These are phyloP conservation scores for Ptychobarbus kaznakovi DNA, from an alignment of 2,797 vertebrate genomes.

Conservation along the genomic window DNA sequence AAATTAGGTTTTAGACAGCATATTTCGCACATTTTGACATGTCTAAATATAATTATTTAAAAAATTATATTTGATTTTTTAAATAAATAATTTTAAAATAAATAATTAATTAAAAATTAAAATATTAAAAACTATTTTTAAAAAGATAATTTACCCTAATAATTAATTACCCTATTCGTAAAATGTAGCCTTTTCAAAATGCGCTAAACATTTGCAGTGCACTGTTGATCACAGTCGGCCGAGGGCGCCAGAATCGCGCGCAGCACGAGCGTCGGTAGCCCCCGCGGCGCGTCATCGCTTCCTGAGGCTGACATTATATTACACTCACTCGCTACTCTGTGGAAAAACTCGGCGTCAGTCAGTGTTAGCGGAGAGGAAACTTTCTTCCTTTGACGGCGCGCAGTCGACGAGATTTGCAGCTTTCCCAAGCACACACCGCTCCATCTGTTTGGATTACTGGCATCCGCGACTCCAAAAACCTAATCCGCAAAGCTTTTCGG, in stretches of 20 bases:
- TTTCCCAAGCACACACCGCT: constrained; percentile 3
- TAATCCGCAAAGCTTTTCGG: constrained; percentile 34
- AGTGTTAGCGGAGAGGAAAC: constrained; percentile 68
- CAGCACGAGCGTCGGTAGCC: neutral
- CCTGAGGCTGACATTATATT: constrained; percentile 73
- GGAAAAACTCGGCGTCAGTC: constrained; percentile 63
- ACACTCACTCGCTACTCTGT: constrained; percentile 72
- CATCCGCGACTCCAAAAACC: constrained; percentile 48
- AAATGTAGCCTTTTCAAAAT: neutral
- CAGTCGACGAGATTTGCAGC: constrained; percentile 16
- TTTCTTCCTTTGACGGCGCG: constrained; percentile 63
- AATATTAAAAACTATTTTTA: no score
- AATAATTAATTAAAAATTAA: no score
- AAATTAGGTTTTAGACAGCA: neutral
- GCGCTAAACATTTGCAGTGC: no score
- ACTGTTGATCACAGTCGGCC: neutral
- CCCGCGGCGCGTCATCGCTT: constrained; percentile 77
- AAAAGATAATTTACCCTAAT: no score
- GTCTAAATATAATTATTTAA: neutral
- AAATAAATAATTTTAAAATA: neutral
- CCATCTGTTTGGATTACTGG: constrained; percentile 64
- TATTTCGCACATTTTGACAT: neutral
- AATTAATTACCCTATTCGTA: neutral
- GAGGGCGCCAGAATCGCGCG: constrained; percentile 23
- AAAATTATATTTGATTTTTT: neutral